Percentiles rank a stretch among this genome's conserved stretches.
phyloP scores from a whole-genome alignment of 1,140 invertebrate genomes.

The Patella vulgata region DNA sequence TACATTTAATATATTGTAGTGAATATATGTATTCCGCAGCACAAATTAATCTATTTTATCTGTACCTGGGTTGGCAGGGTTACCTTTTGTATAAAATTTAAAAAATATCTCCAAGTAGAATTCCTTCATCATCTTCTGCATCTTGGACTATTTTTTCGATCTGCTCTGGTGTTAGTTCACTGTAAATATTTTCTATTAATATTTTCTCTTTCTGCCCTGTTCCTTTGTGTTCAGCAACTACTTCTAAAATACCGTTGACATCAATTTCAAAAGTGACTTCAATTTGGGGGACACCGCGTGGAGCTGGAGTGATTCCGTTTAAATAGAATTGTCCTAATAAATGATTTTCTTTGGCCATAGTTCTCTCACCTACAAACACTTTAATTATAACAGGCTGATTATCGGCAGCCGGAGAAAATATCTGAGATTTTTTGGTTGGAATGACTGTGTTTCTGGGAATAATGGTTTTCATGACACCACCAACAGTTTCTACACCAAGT shows the following conservation, averaged over 20 bases:
- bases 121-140: no score
- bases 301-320: constrained; percentile 96
- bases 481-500: constrained; percentile 99
- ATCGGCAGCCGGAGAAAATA: constrained; percentile 99
- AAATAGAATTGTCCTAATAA: constrained; percentile 97
- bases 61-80: no score
- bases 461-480: constrained; percentile 99
- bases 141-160: constrained; percentile 98
- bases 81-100: no score
- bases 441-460: constrained; percentile 98
- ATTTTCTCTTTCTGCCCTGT: constrained; percentile 99
- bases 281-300: constrained; percentile 97
- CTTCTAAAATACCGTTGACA: constrained; percentile 94
- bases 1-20: no score
- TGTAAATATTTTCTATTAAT: constrained; percentile 98
- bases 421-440: constrained; percentile 99
- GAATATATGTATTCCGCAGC: no score
- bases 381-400: constrained; percentile 99
- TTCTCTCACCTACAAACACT: constrained; percentile 96
- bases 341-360: constrained; percentile 99
- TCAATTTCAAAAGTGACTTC: constrained; percentile 99
- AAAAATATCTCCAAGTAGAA: no score
- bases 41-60: no score
- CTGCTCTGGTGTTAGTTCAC: constrained; percentile 95
- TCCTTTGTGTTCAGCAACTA: constrained; percentile 97